Evolutionary conservation across 2,888 invertebrate species (phyloP).

Genomic region (Spilosoma lubricipeda): DNA sequence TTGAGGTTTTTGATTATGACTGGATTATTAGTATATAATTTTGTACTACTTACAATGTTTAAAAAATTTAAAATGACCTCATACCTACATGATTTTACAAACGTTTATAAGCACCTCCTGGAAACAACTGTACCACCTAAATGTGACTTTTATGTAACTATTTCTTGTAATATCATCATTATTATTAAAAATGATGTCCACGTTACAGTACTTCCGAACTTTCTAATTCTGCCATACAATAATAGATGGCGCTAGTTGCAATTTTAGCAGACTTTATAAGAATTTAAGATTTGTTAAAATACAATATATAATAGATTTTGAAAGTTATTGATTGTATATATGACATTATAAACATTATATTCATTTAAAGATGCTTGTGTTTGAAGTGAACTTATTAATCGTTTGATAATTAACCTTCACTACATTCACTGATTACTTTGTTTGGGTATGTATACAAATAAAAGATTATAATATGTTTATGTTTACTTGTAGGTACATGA

Average conservation of each 20-base stretch:
- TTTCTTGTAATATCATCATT: no score
- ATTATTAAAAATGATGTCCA: no score
- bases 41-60: background rate
- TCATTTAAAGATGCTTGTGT: background rate
- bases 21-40: background rate
- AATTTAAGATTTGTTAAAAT: background rate
- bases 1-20: background rate
- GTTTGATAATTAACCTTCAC: background rate
- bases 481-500: background rate
- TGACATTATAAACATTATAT: background rate
- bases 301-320: background rate
- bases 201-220: background rate
- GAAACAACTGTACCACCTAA: no score
- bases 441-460: background rate
- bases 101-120: background rate
- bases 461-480: background rate
- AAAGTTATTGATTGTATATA: background rate
- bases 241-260: background rate
- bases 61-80: background rate
- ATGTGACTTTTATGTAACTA: no score
- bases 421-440: background rate
- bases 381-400: background rate
- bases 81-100: background rate
- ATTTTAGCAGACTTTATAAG: no score
- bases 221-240: background rate